Evolutionary conservation across 2,888 invertebrate genomes (phyloP).

Genomic region (Phalera bucephala): DNA sequence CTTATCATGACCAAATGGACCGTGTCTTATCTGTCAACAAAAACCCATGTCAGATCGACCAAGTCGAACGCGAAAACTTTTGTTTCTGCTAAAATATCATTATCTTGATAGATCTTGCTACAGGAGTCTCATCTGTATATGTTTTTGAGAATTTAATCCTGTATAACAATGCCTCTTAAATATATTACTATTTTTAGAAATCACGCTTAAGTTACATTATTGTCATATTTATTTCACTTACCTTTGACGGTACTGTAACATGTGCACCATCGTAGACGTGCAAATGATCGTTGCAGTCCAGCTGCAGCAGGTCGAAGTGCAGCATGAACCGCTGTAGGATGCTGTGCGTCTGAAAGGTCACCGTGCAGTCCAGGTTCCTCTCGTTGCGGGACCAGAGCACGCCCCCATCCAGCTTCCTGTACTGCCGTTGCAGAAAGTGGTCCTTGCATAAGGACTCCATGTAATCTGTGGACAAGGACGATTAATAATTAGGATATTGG

Average conservation of each 20-base stretch:
- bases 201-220: not conserved
- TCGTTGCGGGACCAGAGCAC: slow-evolving; percentile 95
- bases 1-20: too few relatives aligned
- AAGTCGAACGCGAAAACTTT: too few relatives aligned
- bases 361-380: slow-evolving; percentile 94
- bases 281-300: slow-evolving; percentile 97
- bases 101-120: not conserved
- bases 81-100: too few relatives aligned
- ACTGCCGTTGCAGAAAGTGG: slow-evolving; percentile 93
- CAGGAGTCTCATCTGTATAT: too few relatives aligned
- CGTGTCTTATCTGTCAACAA: too few relatives aligned
- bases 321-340: slow-evolving; percentile 97
- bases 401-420: slow-evolving; percentile 95
- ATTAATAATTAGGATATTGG: too few relatives aligned
- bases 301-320: slow-evolving; percentile 94
- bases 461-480: slow-evolving; percentile 86
- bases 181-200: too few relatives aligned
- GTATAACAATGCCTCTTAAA: too few relatives aligned
- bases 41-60: too few relatives aligned
- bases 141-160: too few relatives aligned
- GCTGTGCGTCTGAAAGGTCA: slow-evolving; percentile 97
- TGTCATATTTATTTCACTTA: slow-evolving; percentile 74
- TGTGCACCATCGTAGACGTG: slow-evolving; percentile 97
- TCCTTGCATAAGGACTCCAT: slow-evolving; percentile 95
- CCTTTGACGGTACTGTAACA: slow-evolving; percentile 94